These are phyloP conservation scores for Tuberolachnus salignus DNA, from an alignment of 2,888 invertebrate species.

Conservation along the genomic window DNA sequence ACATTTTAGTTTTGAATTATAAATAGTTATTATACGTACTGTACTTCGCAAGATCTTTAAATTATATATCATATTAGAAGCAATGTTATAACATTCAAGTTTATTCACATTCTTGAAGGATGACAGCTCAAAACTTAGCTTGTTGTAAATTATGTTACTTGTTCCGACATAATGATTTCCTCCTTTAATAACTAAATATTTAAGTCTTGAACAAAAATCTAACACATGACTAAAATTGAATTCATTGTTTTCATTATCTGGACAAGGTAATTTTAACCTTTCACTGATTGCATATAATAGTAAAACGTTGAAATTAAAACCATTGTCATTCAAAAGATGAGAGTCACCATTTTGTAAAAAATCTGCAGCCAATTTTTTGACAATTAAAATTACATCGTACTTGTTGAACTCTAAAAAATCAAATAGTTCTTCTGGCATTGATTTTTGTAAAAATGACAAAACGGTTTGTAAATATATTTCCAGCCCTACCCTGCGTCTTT, in stretches of 20 bases:
- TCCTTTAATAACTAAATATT: slow-evolving; percentile 72
- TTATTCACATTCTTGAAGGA: slow-evolving; percentile 80
- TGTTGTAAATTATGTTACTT: slow-evolving; percentile 84
- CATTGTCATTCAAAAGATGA: slow-evolving; percentile 69
- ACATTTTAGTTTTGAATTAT: slow-evolving; percentile 69
- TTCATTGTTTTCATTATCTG: slow-evolving; percentile 78
- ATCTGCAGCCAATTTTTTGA: slow-evolving; percentile 80
- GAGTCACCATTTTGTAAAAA: slow-evolving; percentile 78
- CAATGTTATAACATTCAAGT: slow-evolving; percentile 73
- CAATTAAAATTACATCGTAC: slow-evolving; percentile 86
- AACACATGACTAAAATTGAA: slow-evolving; percentile 90
- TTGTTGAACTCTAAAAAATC: slow-evolving; percentile 86
- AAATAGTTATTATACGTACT: slow-evolving; percentile 69
- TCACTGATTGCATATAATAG: slow-evolving; percentile 90
- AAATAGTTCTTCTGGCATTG: slow-evolving; percentile 81
- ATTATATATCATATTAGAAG: slow-evolving; percentile 73
- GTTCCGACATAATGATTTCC: slow-evolving; percentile 73
- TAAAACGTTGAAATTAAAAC: slow-evolving; percentile 72
- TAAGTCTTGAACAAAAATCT: slow-evolving; percentile 83
- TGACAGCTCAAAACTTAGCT: slow-evolving; percentile 79
- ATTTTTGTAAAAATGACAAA: slow-evolving; percentile 75
- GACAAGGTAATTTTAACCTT: slow-evolving; percentile 84
- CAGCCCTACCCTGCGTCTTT: slow-evolving; percentile 78
- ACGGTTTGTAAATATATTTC: slow-evolving; percentile 81
- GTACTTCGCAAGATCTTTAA: slow-evolving; percentile 69